Conservation (phyloP, 2,113 vertebrate species). For the Charadrius vociferus region DNA sequence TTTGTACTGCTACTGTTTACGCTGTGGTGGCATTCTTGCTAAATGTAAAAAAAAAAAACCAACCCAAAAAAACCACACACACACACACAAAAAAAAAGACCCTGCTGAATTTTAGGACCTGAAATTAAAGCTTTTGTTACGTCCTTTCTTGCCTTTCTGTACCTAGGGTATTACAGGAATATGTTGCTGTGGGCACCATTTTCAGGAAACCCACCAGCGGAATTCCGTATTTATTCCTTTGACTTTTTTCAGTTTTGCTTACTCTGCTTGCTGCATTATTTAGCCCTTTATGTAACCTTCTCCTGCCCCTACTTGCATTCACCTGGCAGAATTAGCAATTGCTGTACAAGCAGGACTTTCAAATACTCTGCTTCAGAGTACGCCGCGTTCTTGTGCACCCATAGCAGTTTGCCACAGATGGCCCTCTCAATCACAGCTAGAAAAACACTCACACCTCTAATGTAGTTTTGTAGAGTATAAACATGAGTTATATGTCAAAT, state of each 20-base stretch:
- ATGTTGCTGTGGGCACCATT: not conserved
- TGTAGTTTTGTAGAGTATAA: not conserved
- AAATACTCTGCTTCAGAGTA: not conserved
- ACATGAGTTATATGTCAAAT: not conserved
- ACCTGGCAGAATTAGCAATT: not conserved
- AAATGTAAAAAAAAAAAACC: not conserved
- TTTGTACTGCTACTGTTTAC: not conserved
- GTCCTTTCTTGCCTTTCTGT: not conserved
- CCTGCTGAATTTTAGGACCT: not conserved
- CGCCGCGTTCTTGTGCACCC: fast-evolving
- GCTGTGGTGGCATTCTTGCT: not conserved
- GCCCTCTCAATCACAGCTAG: not conserved
- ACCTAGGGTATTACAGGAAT: not conserved
- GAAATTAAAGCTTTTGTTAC: not conserved
- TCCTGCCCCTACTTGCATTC: not conserved
- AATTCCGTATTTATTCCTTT: not conserved
- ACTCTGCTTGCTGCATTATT: not conserved
- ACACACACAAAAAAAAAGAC: not conserved
- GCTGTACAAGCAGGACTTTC: not conserved
- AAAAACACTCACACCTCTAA: not conserved
- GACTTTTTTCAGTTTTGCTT: not conserved
- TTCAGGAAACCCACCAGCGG: not conserved
- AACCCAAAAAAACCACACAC: no score
- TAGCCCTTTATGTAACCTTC: not conserved
- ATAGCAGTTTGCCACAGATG: not conserved